Evolutionary conservation across 37 sponge, comb jelly and placozoan species (phyloP), one percentile per base, ranked within the genome.

Genomic region (Theonella swinhoei): DNA sequence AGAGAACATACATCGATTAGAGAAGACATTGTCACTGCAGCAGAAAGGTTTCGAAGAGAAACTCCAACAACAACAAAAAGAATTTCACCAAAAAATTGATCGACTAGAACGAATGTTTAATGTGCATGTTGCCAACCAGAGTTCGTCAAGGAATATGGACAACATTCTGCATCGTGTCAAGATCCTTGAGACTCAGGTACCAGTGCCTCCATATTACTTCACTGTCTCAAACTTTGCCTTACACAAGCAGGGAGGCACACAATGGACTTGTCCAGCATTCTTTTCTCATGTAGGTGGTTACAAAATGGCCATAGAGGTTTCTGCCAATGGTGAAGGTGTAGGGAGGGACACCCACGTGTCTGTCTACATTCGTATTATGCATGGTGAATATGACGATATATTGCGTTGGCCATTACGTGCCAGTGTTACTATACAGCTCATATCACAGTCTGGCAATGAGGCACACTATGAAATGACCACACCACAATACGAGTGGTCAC

Each of bases 311-410:
- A 68, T 68, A 29, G 69, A 68, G 33, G 34, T 68, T 30, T 68
- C 69, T 1, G 69, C 69, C 34, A 68, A 68, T 68, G 69, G 69
- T 68, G 69, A 68, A 32, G 69, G 69, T 2, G 34, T 32, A 4
- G 69, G 69, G 5, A 68, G 30, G 33, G 34, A 28, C 34, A 30
- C 69, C 1, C 69, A 68, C 30, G 69, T 68, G 33, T 68, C 69
- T 68, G 69, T 68, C 33, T 68, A 68, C 33, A 68, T 68, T 31
- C 69, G 69, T 31, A 68, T 68, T 33, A 68, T 68, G 69, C 69
- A 33, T 5, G 69, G 69, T 68, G 69, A 68, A 68, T 68, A 68
- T 68, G 69, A 68, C 34, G 69, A 68, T 33, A 7, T 4, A 31
- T 33, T 68, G 34, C 69, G 30, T 3, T 68, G 69, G 69, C 69